Evolutionary conservation across 2,797 vertebrate species (phyloP), one percentile per base, ranked within the genome.

Genomic region (Anguilla marmorata): DNA sequence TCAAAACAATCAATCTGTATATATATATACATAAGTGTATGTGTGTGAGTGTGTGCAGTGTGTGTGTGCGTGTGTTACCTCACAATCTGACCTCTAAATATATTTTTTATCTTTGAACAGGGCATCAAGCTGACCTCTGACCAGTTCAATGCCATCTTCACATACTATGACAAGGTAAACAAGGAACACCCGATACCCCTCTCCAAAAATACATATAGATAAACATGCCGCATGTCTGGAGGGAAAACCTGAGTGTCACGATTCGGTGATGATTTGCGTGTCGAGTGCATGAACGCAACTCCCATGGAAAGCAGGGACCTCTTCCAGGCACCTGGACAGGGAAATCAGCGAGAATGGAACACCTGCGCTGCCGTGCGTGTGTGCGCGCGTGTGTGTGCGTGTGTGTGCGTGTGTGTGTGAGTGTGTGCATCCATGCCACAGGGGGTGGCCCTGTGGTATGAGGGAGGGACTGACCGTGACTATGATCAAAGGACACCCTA

Each of bases 81-180:
- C 3, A 84, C 56, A 37, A 11, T 85, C 41, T 63, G 14, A 66
- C 45, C 16, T 82, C 1, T 74, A 6, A 79, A 27, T 50, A n/a
- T 85, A 16, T 58, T 82, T 80, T 84, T 72, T 72, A 72, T 12
- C 45, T 54, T 19, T 52, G n/a, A 74, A 24, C 93, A 99, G 98
- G 96, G 96, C 87, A 96, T 98, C 96, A 97, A 97, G 91, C 93
- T 97, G 84, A 95, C 93, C 9, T 91, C 97, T 0, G 97, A 98
- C 7, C 97, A 99, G 90, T 99, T 99, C 91, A 97, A 98, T 0
- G 96, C 96, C 8, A 97, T 99, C 94, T 99, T 99, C 84, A 95
- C 96, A 8, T 96, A 96, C 94, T 99, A 99, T 0, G 98, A 99
- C 94, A 97, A 98, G 98, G 98, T 98, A 90, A 95, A 91, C 66